These are phyloP conservation scores for Aphrocallistes beatrix DNA, from an alignment of 37 sponge, comb jelly and placozoan genomes.

Conservation along the genomic window DNA sequence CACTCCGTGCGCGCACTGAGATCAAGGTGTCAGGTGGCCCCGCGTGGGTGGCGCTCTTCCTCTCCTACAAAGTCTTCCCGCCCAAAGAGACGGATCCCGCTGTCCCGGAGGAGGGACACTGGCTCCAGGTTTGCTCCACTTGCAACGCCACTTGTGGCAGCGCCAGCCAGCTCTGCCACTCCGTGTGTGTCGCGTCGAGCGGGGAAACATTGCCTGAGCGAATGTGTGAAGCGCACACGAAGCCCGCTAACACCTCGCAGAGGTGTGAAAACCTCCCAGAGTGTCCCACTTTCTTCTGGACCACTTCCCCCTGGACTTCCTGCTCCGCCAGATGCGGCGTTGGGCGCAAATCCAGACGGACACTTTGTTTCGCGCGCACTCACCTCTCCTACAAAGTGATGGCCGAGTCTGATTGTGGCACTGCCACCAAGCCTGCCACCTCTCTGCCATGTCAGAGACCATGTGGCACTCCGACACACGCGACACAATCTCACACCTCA, in stretches of 20 bases:
- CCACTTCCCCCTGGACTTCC: neutral
- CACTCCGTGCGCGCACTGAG: neutral
- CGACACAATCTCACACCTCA: too few relatives aligned
- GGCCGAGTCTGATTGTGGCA: neutral
- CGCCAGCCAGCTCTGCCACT: neutral
- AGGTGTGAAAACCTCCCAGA: neutral
- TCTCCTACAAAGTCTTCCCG: neutral
- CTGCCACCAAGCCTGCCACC: neutral
- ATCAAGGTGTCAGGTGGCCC: constrained; percentile 3
- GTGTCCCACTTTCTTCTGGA: neutral
- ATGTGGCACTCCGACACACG: neutral
- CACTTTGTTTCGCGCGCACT: neutral
- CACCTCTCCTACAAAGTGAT: neutral
- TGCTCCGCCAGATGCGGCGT: neutral
- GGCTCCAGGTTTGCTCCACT: neutral
- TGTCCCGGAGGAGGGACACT: neutral
- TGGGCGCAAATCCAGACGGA: neutral
- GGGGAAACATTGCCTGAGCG: neutral
- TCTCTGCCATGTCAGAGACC: neutral
- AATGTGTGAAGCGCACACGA: neutral
- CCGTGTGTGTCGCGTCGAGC: neutral
- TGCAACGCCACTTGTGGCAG: constrained; percentile 10
- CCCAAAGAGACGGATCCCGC: neutral
- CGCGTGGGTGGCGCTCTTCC: neutral
- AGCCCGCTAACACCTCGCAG: neutral